Percentiles rank a stretch among this genome's conserved stretches.
Evolutionary conservation across 1,140 invertebrate genomes (phyloP).

Genomic region (Mya arenaria): DNA sequence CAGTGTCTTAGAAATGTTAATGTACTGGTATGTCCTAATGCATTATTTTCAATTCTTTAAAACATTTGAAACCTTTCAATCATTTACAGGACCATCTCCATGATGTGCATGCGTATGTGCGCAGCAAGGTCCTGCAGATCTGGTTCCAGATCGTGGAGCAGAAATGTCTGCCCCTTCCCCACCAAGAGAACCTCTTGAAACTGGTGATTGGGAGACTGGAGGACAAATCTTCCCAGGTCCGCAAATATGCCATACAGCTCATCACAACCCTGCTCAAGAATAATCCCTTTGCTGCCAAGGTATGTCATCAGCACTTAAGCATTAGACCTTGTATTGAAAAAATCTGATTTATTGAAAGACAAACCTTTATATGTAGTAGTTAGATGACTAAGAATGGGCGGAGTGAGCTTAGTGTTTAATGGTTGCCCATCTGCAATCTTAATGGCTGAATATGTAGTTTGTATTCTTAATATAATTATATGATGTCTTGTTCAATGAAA

Average conservation of each 20-base stretch:
- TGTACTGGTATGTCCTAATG: too few species aligned
- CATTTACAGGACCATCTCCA: conserved; percentile 89
- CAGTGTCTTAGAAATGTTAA: too few species aligned
- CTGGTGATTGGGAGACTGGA: conserved; percentile 86
- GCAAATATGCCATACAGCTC: conserved; percentile 90
- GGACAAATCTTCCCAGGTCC: conserved; percentile 89
- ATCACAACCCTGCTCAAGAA: conserved; percentile 88
- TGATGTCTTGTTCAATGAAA: too few species aligned
- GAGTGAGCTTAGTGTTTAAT: too few species aligned
- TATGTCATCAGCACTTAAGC: too few species aligned
- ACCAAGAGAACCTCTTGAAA: conserved; percentile 85
- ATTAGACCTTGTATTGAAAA: too few species aligned
- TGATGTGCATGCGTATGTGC: conserved; percentile 91
- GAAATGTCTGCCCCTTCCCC: conserved; percentile 86
- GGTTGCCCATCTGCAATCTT: too few species aligned
- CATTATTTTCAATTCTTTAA: not conserved
- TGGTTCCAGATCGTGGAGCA: conserved; percentile 88
- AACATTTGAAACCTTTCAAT: not conserved
- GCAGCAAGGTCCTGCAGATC: conserved; percentile 88
- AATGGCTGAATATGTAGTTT: too few species aligned
- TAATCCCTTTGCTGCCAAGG: conserved; percentile 89
- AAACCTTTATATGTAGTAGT: too few species aligned
- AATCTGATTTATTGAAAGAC: too few species aligned
- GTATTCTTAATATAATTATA: too few species aligned
- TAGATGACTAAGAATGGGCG: too few species aligned